Percentiles rank a stretch among this genome's conserved stretches.
Conservation (phyloP, 1,140 invertebrate genomes). For the Schlechtendalia chinensis region DNA sequence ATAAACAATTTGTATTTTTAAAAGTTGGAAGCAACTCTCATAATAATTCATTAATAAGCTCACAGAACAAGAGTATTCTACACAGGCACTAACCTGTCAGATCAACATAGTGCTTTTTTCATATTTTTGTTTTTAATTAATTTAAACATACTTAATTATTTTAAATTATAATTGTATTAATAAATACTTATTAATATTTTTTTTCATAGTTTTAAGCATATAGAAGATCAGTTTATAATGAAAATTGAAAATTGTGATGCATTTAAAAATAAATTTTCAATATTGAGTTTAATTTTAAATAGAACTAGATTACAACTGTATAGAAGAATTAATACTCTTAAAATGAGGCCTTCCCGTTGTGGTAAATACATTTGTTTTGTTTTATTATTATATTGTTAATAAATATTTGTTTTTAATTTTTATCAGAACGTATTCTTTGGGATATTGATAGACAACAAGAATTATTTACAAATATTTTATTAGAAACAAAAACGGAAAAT, state of each 20-base stretch:
- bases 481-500: conserved; percentile 24
- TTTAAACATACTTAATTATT: too few relatives aligned
- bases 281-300: conserved; percentile 29
- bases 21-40: too few relatives aligned
- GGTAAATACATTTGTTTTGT: not conserved
- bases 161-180: too few relatives aligned
- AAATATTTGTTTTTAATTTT: not conserved
- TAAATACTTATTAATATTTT: not conserved
- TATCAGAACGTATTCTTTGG: not conserved
- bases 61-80: too few relatives aligned
- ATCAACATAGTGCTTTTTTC: too few relatives aligned
- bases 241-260: conserved; percentile 21
- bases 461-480: conserved; percentile 34
- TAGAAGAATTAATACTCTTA: not conserved
- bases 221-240: conserved; percentile 28
- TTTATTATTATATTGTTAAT: not conserved
- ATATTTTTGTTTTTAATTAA: too few relatives aligned
- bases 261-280: not conserved
- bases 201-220: not conserved
- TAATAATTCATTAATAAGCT: too few relatives aligned
- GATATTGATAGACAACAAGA: not conserved
- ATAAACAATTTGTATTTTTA: too few relatives aligned
- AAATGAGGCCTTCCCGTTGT: not conserved
- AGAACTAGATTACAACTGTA: conserved; percentile 16
- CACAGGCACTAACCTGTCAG: too few relatives aligned